phyloP scores from a whole-genome alignment of 2,888 invertebrate genomes.

The Coelogynopora nodosa region DNA sequence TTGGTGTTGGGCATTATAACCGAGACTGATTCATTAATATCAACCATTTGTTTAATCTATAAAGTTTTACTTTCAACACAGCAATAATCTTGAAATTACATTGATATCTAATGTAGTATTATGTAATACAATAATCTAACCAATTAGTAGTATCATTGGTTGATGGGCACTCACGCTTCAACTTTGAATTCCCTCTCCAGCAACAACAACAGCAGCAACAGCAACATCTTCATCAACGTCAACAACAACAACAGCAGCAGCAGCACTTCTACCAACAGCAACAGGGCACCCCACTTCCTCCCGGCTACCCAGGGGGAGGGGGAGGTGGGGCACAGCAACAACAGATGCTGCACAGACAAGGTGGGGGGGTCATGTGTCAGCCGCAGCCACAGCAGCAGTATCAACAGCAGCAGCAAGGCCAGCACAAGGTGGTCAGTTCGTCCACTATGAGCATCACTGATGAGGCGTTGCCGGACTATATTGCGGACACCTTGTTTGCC shows the following conservation, averaged over 20 bases:
- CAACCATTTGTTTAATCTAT: too few relatives aligned
- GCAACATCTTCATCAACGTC: background rate
- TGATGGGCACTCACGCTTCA: too few relatives aligned
- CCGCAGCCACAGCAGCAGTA: background rate
- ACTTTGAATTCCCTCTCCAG: too few relatives aligned
- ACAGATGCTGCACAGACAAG: background rate
- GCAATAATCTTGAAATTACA: too few relatives aligned
- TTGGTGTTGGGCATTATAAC: too few relatives aligned
- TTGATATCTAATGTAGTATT: too few relatives aligned
- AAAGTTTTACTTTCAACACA: too few relatives aligned
- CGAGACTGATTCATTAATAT: too few relatives aligned
- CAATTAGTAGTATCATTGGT: too few relatives aligned
- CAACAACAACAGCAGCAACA: slow-evolving; percentile 1
- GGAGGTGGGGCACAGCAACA: too few relatives aligned
- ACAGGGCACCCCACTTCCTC: background rate
- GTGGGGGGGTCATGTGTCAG: background rate
- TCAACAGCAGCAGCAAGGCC: background rate
- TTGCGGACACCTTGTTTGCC: background rate
- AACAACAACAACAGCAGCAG: background rate
- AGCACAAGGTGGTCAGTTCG: background rate
- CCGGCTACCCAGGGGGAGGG: background rate
- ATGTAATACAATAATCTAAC: too few relatives aligned
- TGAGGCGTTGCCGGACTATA: background rate
- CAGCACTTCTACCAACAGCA: background rate
- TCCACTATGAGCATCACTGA: background rate